Evolutionary conservation across 2,797 vertebrate genomes (phyloP).

Genomic region (Xerus rutilus): DNA sequence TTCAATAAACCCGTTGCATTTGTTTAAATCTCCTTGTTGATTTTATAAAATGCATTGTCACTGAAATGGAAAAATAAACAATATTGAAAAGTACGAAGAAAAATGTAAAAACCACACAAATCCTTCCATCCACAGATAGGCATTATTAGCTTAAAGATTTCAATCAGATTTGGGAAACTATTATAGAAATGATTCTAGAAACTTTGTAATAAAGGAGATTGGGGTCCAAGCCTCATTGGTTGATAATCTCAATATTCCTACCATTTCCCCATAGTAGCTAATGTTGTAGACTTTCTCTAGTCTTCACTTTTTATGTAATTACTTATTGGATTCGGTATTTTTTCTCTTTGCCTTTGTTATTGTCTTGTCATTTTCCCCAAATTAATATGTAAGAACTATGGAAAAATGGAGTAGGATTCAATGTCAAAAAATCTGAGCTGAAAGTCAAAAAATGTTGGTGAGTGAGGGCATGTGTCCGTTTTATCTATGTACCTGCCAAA

Average conservation of each 20-base stretch:
- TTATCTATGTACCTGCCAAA: not conserved
- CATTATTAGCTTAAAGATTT: slow-evolving; percentile 62
- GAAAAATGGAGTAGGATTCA: not conserved
- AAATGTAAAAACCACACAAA: slow-evolving; percentile 56
- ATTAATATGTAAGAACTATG: slow-evolving; percentile 1
- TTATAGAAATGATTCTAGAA: slow-evolving; percentile 40
- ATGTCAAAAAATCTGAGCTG: not conserved
- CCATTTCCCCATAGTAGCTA: not conserved
- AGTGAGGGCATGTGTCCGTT: not conserved
- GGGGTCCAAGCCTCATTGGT: not conserved
- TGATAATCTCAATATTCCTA: slow-evolving; percentile 14
- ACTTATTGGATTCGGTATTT: not conserved
- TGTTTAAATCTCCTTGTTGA: slow-evolving; percentile 53
- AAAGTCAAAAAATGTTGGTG: not conserved
- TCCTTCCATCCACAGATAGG: slow-evolving; percentile 48
- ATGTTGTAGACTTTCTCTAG: slow-evolving; percentile 9
- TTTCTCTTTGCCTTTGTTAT: slow-evolving; percentile 15
- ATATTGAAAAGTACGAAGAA: slow-evolving; percentile 63
- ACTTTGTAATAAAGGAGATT: not conserved
- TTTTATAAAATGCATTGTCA: slow-evolving; percentile 61
- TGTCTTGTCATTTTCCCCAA: not conserved
- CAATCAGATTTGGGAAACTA: not conserved
- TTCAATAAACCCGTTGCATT: not conserved
- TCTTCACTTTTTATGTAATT: slow-evolving; percentile 24
- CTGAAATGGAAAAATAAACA: slow-evolving; percentile 71